Conservation (phyloP, 2,888 invertebrate species). For the Drosophila neoperkinsi region DNA sequence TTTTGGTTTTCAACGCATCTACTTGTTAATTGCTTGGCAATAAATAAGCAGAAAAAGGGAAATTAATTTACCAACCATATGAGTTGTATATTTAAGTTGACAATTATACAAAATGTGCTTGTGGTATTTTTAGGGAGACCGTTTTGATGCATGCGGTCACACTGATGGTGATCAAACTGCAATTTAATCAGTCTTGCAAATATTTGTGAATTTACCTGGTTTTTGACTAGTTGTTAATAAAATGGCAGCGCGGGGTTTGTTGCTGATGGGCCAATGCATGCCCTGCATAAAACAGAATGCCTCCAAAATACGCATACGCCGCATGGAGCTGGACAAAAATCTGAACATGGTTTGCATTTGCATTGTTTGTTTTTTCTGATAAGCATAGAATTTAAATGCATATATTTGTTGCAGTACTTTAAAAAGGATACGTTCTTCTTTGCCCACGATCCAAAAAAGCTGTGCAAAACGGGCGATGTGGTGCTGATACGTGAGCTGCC, state of each 20-base stretch:
- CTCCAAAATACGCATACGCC: conserved; percentile 91
- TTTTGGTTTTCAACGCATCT: neutral
- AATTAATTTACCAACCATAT: neutral
- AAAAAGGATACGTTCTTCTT: conserved; percentile 90
- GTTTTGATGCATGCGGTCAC: conserved; percentile 21
- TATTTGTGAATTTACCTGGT: conserved; percentile 2
- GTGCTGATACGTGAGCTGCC: conserved; percentile 92
- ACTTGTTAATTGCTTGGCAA: neutral
- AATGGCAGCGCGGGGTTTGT: conserved; percentile 86
- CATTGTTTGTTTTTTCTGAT: neutral
- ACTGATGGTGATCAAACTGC: neutral
- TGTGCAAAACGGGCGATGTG: conserved; percentile 93
- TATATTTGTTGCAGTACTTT: conserved; percentile 89
- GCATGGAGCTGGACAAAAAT: conserved; percentile 91
- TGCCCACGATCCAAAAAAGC: conserved; percentile 91
- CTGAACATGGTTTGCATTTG: conserved; percentile 89
- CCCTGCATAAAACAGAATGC: conserved; percentile 92
- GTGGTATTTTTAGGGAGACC: neutral
- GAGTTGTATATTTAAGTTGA: neutral
- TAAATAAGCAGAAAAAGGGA: neutral
- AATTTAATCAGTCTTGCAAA: neutral
- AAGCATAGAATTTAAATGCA: neutral
- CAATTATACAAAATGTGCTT: conserved; percentile 1
- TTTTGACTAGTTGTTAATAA: conserved; percentile 30
- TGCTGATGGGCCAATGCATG: conserved; percentile 91